phyloP scores from a whole-genome alignment of 2,113 vertebrate species.

The Phaetusa simplex region DNA sequence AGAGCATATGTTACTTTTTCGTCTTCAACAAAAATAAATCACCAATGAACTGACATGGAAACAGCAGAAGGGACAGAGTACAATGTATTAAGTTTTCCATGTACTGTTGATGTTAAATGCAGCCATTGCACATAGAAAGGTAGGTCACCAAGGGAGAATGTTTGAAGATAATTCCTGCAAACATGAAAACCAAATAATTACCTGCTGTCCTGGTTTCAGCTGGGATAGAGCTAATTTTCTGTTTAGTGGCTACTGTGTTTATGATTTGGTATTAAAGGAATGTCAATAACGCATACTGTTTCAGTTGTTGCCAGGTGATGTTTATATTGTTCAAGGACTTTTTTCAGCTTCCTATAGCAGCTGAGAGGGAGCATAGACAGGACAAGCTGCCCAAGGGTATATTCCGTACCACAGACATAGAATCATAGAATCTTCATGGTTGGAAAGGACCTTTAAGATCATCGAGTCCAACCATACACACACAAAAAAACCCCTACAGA shows the following conservation, averaged over 20 bases:
- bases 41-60: not conserved
- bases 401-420: not conserved
- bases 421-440: no score
- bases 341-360: not conserved
- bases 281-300: not conserved
- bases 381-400: not conserved
- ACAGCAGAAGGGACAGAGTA: not conserved
- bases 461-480: no score
- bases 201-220: not conserved
- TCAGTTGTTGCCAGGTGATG: not conserved
- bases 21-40: slow-evolving; percentile 5
- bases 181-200: slow-evolving; percentile 38
- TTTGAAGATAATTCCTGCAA: not conserved
- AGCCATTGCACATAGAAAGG: not conserved
- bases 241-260: not conserved
- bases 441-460: no score
- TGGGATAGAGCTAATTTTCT: not conserved
- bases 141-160: not conserved
- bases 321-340: not conserved
- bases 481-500: no score
- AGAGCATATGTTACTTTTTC: not conserved
- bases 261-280: not conserved
- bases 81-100: not conserved
- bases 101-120: not conserved
- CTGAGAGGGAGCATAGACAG: not conserved